Evolutionary conservation across 2,113 vertebrate species (phyloP).

Genomic region (Oostethus manadensis): DNA sequence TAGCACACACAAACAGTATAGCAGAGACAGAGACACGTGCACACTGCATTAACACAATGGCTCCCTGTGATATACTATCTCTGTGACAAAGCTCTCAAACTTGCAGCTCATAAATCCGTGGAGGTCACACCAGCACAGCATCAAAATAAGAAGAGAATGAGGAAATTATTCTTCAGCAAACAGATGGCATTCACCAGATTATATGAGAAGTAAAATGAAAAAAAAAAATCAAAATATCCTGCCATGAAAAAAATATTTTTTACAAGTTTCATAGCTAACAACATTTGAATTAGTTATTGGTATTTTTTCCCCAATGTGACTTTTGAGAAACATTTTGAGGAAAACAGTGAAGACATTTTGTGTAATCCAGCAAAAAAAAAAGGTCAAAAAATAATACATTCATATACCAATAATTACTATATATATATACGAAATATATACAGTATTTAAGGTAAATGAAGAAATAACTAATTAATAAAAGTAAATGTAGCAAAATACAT

Average conservation of each 20-base stretch:
- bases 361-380: background rate
- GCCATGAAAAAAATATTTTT: too few species aligned
- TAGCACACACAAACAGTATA: background rate
- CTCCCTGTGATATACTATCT: constrained; percentile 69
- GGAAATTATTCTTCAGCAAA: background rate
- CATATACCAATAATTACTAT: too few species aligned
- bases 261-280: background rate
- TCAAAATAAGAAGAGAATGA: constrained; percentile 11
- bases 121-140: constrained; percentile 46
- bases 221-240: background rate
- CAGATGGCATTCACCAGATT: background rate
- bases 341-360: background rate
- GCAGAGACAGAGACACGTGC: constrained; percentile 28
- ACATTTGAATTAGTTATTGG: too few species aligned
- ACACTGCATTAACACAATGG: constrained; percentile 77
- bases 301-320: too few species aligned
- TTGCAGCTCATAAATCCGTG: constrained; percentile 67
- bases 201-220: background rate
- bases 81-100: constrained; percentile 68
- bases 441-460: too few species aligned
- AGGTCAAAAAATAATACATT: background rate
- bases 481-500: too few species aligned
- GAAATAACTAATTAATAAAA: too few species aligned
- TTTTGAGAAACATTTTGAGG: background rate
- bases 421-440: too few species aligned